Base-by-base conservation (phyloP, 2,888 invertebrate genomes). In the Tachina fera region DNA sequence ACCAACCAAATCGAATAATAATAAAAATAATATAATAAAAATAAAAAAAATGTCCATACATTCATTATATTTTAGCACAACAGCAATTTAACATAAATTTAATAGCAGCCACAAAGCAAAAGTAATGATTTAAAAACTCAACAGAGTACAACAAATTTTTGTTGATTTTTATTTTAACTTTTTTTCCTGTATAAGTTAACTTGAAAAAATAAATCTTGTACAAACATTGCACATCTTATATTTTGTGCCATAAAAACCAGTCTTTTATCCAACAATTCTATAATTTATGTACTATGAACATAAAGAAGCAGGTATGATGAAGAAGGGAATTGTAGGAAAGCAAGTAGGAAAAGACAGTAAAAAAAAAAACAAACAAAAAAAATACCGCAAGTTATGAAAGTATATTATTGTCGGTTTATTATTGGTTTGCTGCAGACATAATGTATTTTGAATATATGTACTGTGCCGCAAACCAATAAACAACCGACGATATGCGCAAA, bases 241-340 rank as follows among this genome's bases (percentile, higher is more conserved):
- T 49, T 74, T 74, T 61, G 41, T 74, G n/a, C 22, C 22, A 47
- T n/a, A 51, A 13, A 78, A 78, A 68, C 77, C 68, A 60, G 68
- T 78, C 16, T 74, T 47, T 58, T 14, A 39, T 13, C 9, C 47
- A n/a, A 41, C 22, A 65, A 13, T 45, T 71, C 9, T 13, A 53
- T 58, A 43, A 43, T 60, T 22, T 13, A 10, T 49, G n/a, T n/a
- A 49, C 47, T 45, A 47, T 47, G 45, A 22, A 56, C 19, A 16
- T 63, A 11, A 10, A 4, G 10, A 56, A 9, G 22, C 8, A 67
- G 2, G 1, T 16, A 51, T 51, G 16, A 16, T n/a, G 51, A n/a
- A 51, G 51, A 1, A 16, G 9, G 5, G 16, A 16, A 31, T 22
- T 19, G 60, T 60, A 45, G 67, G 10, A 65, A 22, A 19, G 22